Conservation (phyloP, 1,140 invertebrate species). For the Heliothis virescens region DNA sequence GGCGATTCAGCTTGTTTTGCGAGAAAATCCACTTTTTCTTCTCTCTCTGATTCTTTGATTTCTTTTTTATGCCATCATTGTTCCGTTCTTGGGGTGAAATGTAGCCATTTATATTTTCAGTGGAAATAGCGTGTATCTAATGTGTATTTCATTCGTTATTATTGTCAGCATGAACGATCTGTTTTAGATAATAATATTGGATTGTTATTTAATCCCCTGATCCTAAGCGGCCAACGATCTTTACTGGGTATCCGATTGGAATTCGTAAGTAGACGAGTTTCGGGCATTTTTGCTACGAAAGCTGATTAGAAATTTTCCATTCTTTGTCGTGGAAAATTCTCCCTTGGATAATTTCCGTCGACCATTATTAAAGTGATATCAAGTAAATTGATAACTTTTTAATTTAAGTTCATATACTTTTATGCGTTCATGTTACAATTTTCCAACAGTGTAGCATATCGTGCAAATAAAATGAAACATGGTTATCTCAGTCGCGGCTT, state of each 20-base stretch:
- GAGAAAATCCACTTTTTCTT: conserved; percentile 69
- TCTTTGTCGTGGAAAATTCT: background rate
- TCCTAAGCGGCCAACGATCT: conserved; percentile 17
- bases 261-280: conserved; percentile 16
- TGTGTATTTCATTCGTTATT: conserved; percentile 37
- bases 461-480: conserved; percentile 9
- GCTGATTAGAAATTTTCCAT: conserved; percentile 35
- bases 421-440: background rate
- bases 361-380: background rate
- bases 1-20: conserved; percentile 73
- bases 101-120: conserved; percentile 50
- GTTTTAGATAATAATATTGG: conserved; percentile 23
- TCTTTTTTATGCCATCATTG: conserved; percentile 62
- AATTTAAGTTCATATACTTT: background rate
- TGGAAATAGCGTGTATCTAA: conserved; percentile 34
- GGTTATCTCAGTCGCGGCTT: conserved; percentile 4
- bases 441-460: background rate
- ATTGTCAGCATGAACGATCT: conserved; percentile 31
- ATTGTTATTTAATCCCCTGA: conserved; percentile 17
- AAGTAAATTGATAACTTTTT: background rate
- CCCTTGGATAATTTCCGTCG: background rate
- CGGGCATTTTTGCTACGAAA: conserved; percentile 31
- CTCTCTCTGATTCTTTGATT: conserved; percentile 60
- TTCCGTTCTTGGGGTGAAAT: conserved; percentile 50
- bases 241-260: conserved; percentile 19